These are phyloP conservation scores for Notocelia uddmanniana DNA, from an alignment of 2,888 invertebrate species.

Conservation along the genomic window DNA sequence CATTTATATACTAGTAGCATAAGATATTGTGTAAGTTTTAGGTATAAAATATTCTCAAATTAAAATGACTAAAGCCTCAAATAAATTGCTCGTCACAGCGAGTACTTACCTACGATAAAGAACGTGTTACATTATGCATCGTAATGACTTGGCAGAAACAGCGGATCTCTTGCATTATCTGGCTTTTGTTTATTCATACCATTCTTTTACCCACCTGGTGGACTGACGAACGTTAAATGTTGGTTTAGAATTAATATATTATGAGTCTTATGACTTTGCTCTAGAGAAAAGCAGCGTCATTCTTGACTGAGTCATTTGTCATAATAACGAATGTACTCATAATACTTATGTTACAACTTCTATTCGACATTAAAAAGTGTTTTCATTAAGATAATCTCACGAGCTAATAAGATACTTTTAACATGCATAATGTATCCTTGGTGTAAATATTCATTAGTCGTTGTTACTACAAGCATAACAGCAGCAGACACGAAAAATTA, in stretches of 20 bases:
- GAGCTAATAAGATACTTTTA: conserved; percentile 8
- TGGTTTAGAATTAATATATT: conserved; percentile 39
- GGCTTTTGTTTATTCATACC: conserved; percentile 71
- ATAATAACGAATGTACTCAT: conserved; percentile 8
- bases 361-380: background rate
- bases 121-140: conserved; percentile 52
- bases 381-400: conserved; percentile 15
- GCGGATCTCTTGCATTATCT: conserved; percentile 68
- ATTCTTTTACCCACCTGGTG: conserved; percentile 50
- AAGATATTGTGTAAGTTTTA: too few relatives aligned
- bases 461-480: conserved; percentile 10
- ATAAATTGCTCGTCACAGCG: conserved; percentile 24
- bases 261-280: conserved; percentile 14
- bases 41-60: background rate
- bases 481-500: background rate
- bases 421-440: conserved; percentile 13
- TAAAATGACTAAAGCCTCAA: background rate
- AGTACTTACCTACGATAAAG: conserved; percentile 31
- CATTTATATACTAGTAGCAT: too few relatives aligned
- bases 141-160: conserved; percentile 67
- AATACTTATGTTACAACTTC: conserved; percentile 1
- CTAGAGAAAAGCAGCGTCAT: conserved; percentile 23
- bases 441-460: conserved; percentile 20
- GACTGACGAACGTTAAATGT: conserved; percentile 43
- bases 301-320: conserved; percentile 29